Evolutionary conservation across 2,797 vertebrate species (phyloP).

Genomic region (Malurus leucopterus): DNA sequence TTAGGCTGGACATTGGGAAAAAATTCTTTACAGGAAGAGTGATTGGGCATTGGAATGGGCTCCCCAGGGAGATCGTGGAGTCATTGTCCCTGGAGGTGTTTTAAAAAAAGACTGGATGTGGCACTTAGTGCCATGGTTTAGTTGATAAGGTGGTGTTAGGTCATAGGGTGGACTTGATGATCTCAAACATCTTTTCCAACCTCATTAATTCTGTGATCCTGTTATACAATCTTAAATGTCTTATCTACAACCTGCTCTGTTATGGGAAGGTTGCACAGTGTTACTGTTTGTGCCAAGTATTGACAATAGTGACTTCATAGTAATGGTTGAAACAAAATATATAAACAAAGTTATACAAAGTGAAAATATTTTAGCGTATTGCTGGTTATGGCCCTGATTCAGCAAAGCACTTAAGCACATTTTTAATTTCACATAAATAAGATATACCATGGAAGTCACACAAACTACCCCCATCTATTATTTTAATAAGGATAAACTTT

Average conservation of each 20-base stretch:
- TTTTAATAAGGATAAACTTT: background rate
- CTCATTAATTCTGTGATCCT: background rate
- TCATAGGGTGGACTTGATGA: background rate
- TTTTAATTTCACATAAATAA: background rate
- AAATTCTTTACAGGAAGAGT: background rate
- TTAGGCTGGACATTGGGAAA: background rate
- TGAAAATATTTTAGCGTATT: background rate
- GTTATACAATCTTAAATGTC: background rate
- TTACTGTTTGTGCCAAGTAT: background rate
- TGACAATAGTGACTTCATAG: background rate
- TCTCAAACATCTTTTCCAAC: background rate
- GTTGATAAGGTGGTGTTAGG: background rate
- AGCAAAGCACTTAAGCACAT: background rate
- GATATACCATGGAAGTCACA: background rate
- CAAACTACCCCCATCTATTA: background rate
- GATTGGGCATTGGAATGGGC: background rate
- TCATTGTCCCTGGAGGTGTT: background rate
- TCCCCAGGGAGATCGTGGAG: background rate
- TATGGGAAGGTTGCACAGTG: background rate
- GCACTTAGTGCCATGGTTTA: background rate
- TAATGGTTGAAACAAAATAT: background rate
- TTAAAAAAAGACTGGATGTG: background rate
- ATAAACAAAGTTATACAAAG: background rate
- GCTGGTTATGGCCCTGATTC: background rate
- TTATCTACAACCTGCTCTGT: background rate